These are phyloP conservation scores for Axis porcinus DNA, from an alignment of 2,113 vertebrate species.

Conservation along the genomic window DNA sequence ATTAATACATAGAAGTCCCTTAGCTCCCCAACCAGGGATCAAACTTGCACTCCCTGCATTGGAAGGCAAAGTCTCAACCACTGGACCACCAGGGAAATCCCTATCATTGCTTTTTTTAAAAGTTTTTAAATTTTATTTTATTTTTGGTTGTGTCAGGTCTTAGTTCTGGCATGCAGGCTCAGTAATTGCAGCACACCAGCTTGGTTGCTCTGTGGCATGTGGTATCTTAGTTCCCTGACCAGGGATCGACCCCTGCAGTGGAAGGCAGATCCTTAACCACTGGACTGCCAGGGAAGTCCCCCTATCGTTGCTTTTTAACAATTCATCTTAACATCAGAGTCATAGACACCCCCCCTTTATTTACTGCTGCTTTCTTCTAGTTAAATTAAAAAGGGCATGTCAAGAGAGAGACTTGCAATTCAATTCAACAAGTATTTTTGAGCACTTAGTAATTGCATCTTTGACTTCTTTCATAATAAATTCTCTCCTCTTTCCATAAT, in stretches of 20 bases:
- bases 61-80: background rate
- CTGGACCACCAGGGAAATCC: background rate
- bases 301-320: background rate
- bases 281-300: background rate
- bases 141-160: background rate
- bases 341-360: background rate
- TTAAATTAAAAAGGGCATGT: background rate
- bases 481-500: background rate
- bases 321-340: background rate
- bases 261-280: background rate
- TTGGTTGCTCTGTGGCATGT: background rate
- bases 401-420: background rate
- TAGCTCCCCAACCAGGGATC: background rate
- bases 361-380: slow-evolving; percentile 1
- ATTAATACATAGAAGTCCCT: background rate
- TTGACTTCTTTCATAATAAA: background rate
- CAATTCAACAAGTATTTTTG: slow-evolving; percentile 9
- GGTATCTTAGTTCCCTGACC: background rate
- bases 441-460: background rate
- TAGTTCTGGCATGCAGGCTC: background rate
- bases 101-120: background rate
- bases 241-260: background rate
- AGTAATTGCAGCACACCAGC: background rate
- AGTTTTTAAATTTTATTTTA: background rate
- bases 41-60: background rate